Evolutionary conservation across 2,888 invertebrate species (phyloP), one percentile per base, ranked within the genome.

Genomic region (Carcina quercana): DNA sequence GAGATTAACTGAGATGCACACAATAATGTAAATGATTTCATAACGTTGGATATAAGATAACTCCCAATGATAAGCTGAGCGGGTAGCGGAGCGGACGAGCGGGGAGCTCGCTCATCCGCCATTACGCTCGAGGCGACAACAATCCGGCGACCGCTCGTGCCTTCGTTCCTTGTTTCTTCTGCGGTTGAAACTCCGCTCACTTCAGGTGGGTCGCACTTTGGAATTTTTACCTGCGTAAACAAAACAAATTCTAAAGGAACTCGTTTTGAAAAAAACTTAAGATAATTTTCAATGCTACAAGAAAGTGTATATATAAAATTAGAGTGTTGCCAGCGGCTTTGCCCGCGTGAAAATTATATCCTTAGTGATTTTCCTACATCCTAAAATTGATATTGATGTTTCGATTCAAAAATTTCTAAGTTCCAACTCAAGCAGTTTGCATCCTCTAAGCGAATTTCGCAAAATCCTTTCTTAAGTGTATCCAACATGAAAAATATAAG

Each of bases 111-210:
- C 41, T 89, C 88, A 41, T 89, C 89, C 1, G 89, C 85, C 86
- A 88, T 88, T 7, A 89, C 89, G 57, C 89, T 89, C 32, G 88
- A 89, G 4, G 89, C 89, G 24, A 89, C 86, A 1, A 89, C 88
- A 1, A 88, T 85, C 2, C 88, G 87, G 5, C 80, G 68, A 2
- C 85, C 82, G 13, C 71, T 83, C 1, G 79, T 62, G 1, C 72
- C 78, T 0, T 80, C 79, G 26, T 43, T 71, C 33, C 67, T 59
- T 1, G 68, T 55, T 32, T 78, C 79, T 1, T 76, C 80, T 1
- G 71, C 60, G 1, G 65, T 69, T 17, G 78, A 68, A 2, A 71
- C 64, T 34, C 76, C 75, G 45, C 74, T 76, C 4, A 86, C 85
- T 60, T 87, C 87, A 15, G 86, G 85, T 22, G 85, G 74, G 2